Evolutionary conservation across 2,888 invertebrate genomes (phyloP), one percentile per base, ranked within the genome.

Genomic region (Caenorhabditis uteleia): DNA sequence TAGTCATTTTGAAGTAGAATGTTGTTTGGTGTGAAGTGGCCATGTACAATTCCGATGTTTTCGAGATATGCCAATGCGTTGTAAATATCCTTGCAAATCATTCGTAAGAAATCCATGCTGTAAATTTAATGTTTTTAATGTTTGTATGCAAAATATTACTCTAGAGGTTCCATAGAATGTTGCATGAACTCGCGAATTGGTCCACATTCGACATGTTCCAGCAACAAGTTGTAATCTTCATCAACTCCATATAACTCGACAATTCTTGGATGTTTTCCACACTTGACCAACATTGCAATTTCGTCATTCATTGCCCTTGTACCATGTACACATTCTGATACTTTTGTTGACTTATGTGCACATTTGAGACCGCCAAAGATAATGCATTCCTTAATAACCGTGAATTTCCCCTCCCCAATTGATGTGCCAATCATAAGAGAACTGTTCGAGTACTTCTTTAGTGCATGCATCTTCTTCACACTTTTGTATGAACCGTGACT

Each of bases 381-480:
- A 10, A 71, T 59, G 42, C 76, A 75, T 23, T 66, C 65, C 34
- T 58, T 57, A 20, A 78, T 67, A n/a, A 69, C 54, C 3, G 78
- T 79, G 68, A 77, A 79, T 50, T 78, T 74, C 34, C 79, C 79
- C 50, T 79, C 77, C 27, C 79, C 79, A 54, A 79, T 60, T 8
- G 66, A 56, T 50, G 54, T 56, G 29, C 70, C 70, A 34, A 70
- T 45, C 39, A 62, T 47, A 14, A 73, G 42, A 0, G 62, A 50
- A 18, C 61, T 64, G 18, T 40, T 49, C 12, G 64, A 57, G 16
- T 64, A 64, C 25, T 53, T 57, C 38, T 64, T 64, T n/a, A n/a
- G n/a, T n/a, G n/a, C n/a, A n/a, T n/a, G n/a, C n/a, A n/a, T n/a
- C n/a, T n/a, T 23, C 18, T 27, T 43, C 2, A 3, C 14, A 39